Percentiles rank a stretch among this genome's conserved stretches.
phyloP scores from a whole-genome alignment of 2,888 invertebrate species.

The Ceriagrion tenellum region DNA sequence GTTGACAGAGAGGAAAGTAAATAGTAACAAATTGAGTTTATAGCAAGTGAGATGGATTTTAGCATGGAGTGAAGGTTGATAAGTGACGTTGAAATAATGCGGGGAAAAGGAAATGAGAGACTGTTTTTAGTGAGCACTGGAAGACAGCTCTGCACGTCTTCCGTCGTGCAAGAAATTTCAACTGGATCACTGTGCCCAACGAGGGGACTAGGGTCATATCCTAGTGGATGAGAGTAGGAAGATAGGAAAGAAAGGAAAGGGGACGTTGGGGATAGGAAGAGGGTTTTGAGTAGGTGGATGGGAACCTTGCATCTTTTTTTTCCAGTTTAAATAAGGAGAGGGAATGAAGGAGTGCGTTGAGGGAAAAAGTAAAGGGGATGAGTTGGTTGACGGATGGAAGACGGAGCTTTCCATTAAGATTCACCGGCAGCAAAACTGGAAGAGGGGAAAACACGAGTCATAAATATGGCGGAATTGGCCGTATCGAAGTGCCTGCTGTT shows the following conservation, averaged over 20 bases:
- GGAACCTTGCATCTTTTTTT: neutral
- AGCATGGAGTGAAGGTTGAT: neutral
- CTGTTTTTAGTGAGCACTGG: neutral
- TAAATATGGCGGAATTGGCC: constrained; percentile 48
- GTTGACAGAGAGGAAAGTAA: too few relatives aligned
- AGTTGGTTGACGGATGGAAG: neutral
- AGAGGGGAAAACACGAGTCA: neutral
- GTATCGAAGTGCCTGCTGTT: constrained; percentile 27
- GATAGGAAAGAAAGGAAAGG: neutral
- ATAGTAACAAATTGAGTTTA: too few relatives aligned
- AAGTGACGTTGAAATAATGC: neutral
- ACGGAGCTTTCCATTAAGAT: neutral
- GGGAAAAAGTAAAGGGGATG: neutral
- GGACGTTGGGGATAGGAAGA: neutral
- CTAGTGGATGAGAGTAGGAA: neutral
- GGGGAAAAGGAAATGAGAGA: neutral
- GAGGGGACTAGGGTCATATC: neutral
- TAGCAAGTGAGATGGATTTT: too few relatives aligned
- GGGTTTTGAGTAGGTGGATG: neutral
- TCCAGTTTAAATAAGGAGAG: neutral
- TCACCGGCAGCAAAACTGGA: constrained; percentile 8
- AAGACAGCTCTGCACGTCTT: neutral
- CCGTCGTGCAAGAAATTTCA: neutral
- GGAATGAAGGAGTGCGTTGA: neutral
- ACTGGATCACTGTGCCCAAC: neutral